Percentiles rank a stretch among this genome's conserved stretches.
phyloP scores from a whole-genome alignment of 2,113 vertebrate genomes.

The Carettochelys insculpta region DNA sequence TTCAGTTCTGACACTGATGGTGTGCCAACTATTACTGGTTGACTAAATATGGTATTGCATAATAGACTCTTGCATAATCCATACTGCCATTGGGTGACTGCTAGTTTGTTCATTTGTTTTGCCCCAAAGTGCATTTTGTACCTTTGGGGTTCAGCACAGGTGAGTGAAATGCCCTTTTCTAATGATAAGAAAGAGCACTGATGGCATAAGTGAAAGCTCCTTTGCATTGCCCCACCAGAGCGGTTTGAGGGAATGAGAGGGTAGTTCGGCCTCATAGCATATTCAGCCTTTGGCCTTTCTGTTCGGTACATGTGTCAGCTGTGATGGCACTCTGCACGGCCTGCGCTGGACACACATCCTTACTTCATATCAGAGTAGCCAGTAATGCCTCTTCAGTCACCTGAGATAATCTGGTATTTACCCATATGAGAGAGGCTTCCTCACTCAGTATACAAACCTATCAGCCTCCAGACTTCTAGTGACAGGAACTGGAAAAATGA shows the following conservation, averaged over 20 bases:
- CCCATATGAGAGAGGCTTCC: conserved; percentile 46
- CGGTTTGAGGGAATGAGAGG: not conserved
- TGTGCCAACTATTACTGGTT: not conserved
- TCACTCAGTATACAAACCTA: conserved; percentile 46
- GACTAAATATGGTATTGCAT: not conserved
- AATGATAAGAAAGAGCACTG: not conserved
- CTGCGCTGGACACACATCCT: not conserved
- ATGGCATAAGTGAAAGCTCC: not conserved
- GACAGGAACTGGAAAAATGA: not conserved
- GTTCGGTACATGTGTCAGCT: not conserved
- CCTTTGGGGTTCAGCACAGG: not conserved
- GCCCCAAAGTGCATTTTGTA: not conserved
- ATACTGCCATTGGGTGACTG: not conserved
- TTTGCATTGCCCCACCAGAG: not conserved
- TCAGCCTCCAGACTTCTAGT: not conserved
- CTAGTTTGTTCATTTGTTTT: not conserved
- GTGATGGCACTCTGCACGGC: not conserved
- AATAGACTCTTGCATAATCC: not conserved
- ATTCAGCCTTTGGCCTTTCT: not conserved
- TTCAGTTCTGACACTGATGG: not conserved
- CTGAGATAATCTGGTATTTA: conserved; percentile 30
- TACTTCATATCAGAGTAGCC: not conserved
- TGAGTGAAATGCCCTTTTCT: conserved; percentile 1
- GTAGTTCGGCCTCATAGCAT: not conserved
- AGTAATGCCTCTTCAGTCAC: not conserved